phyloP scores from a whole-genome alignment of 2,113 vertebrate species.

The Eulemur macaco region DNA sequence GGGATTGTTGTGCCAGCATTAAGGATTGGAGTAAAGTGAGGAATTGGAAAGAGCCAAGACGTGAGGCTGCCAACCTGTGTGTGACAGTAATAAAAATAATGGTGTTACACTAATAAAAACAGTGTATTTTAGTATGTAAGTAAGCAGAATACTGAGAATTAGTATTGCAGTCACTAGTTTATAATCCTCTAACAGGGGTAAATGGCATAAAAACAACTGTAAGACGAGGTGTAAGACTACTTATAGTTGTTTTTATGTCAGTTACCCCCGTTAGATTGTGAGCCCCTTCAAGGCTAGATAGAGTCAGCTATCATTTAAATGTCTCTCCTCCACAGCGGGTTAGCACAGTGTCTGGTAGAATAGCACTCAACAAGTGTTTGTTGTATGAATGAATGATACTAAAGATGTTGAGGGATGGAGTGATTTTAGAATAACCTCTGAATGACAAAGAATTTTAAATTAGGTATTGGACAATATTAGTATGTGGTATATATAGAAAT shows the following conservation, averaged over 20 bases:
- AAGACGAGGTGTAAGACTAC: too few species aligned
- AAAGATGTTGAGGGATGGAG: background rate
- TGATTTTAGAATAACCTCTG: background rate
- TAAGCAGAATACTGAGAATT: background rate
- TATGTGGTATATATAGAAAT: background rate
- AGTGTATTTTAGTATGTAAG: background rate
- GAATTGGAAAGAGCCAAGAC: background rate
- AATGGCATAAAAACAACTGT: too few species aligned
- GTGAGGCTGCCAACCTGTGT: background rate
- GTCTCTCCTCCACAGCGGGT: background rate
- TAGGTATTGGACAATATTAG: background rate
- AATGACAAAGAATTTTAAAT: conserved; percentile 23
- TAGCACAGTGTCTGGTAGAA: background rate
- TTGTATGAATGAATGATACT: background rate
- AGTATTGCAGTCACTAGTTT: background rate
- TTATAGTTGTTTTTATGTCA: background rate
- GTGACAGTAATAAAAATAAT: background rate
- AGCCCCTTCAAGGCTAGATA: background rate
- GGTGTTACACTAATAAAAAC: background rate
- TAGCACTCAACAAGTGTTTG: background rate
- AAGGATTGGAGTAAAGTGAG: conserved; percentile 19
- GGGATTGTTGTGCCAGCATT: background rate
- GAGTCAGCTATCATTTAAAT: background rate
- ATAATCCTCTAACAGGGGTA: background rate
- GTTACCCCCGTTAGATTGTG: background rate